A percentile compares a stretch with the other conserved stretches of the same genome.
Conservation (phyloP, 2,888 invertebrate genomes). For the Monoplex corrugatus region DNA sequence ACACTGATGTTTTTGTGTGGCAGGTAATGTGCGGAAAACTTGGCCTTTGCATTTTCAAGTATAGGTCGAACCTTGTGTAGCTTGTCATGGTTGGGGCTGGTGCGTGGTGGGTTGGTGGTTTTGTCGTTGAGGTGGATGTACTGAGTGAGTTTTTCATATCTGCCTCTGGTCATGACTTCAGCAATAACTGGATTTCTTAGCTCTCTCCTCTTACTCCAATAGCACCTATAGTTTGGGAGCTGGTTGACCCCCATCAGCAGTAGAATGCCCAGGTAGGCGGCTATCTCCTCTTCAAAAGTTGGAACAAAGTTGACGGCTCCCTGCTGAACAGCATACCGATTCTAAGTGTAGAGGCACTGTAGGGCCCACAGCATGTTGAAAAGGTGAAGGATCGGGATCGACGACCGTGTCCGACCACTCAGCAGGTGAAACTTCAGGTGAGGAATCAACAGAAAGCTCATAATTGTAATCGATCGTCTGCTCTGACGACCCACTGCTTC, state of each 20-base stretch:
- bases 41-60: neutral
- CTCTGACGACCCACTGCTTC: too few relatives aligned
- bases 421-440: too few relatives aligned
- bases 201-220: constrained; percentile 37
- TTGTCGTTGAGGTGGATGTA: too few relatives aligned
- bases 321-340: too few relatives aligned
- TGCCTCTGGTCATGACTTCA: constrained; percentile 16
- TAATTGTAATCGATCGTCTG: too few relatives aligned
- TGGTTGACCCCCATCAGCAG: constrained; percentile 35
- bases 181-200: neutral
- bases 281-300: constrained; percentile 9
- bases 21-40: neutral
- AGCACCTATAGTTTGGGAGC: neutral
- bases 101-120: neutral
- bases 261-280: constrained; percentile 4
- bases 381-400: too few relatives aligned
- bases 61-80: neutral
- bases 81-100: neutral
- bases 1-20: neutral
- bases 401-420: too few relatives aligned
- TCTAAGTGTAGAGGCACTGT: too few relatives aligned
- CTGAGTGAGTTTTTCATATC: constrained; percentile 18
- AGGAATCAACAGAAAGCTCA: too few relatives aligned
- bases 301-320: too few relatives aligned
- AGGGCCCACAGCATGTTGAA: too few relatives aligned